Percentiles rank a stretch among this genome's conserved stretches.
Evolutionary conservation across 1,140 invertebrate genomes (phyloP).

Genomic region (Radopholus similis): DNA sequence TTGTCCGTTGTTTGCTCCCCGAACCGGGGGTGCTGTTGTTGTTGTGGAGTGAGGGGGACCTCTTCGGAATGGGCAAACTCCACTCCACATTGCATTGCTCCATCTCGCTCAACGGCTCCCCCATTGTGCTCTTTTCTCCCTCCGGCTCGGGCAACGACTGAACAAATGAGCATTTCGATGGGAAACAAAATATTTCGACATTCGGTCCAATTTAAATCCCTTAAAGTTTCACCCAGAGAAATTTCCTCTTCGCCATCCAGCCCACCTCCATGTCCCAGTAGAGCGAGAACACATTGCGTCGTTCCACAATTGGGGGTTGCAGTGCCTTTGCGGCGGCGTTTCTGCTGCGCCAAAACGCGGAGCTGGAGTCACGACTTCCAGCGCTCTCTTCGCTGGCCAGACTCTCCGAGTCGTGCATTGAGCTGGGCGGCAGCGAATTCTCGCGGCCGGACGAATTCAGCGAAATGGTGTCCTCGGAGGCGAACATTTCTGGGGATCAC

Average conservation of each 20-base stretch:
- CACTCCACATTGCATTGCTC: conserved; percentile 4
- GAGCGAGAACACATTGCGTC: conserved; percentile 38
- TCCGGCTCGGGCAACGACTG: conserved; percentile 24
- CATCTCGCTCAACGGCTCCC: not conserved
- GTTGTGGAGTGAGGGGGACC: too few relatives aligned
- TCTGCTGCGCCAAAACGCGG: conserved; percentile 17
- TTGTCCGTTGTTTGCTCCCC: not conserved
- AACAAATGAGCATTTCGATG: not conserved
- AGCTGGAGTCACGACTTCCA: conserved; percentile 19
- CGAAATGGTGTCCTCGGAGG: conserved; percentile 22
- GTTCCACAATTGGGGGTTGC: conserved; percentile 39
- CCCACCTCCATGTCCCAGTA: conserved; percentile 44
- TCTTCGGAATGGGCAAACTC: not conserved
- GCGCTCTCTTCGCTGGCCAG: conserved; percentile 29
- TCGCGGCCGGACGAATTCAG: conserved; percentile 24
- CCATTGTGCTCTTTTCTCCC: not conserved
- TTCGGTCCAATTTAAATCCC: not conserved
- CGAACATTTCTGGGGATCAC: not conserved
- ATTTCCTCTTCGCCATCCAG: too few relatives aligned
- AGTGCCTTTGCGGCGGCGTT: conserved; percentile 42
- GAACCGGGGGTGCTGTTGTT: not conserved
- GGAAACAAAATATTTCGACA: not conserved
- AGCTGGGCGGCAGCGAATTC: conserved; percentile 10
- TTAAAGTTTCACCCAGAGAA: not conserved
- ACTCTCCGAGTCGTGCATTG: conserved; percentile 23